These are phyloP conservation scores for Murina feae DNA, from an alignment of 2,113 vertebrate genomes.

Conservation along the genomic window DNA sequence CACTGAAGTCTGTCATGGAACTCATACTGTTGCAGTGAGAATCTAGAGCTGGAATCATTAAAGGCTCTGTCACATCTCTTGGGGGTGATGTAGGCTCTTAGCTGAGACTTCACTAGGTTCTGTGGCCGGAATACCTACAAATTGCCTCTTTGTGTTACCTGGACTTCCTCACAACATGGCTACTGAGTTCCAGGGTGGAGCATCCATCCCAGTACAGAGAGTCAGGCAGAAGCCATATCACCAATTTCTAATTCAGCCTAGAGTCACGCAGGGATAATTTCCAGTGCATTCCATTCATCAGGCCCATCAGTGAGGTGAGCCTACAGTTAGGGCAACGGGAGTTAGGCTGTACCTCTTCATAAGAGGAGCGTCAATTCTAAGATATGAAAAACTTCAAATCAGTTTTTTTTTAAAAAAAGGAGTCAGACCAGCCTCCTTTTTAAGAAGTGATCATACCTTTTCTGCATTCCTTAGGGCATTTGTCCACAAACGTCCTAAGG, in stretches of 20 bases:
- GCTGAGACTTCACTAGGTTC: background rate
- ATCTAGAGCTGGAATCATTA: background rate
- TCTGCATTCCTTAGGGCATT: background rate
- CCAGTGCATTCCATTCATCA: background rate
- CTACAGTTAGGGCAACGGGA: background rate
- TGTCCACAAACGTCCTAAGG: background rate
- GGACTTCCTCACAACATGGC: background rate
- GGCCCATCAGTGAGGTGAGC: background rate
- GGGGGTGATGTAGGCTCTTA: background rate
- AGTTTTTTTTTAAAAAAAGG: background rate
- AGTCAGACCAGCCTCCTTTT: background rate
- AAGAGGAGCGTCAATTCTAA: background rate
- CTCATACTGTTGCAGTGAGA: background rate
- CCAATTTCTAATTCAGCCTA: background rate
- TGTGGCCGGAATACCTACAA: background rate
- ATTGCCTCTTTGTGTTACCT: background rate
- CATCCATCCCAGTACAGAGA: background rate
- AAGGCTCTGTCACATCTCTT: background rate
- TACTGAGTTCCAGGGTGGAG: rapidly evolving
- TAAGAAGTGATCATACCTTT: background rate
- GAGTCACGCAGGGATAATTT: background rate
- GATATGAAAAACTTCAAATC: background rate
- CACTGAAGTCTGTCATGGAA: no score
- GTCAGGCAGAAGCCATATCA: background rate
- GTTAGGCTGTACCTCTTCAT: background rate